Evolutionary conservation across 2,888 invertebrate genomes (phyloP).

Genomic region (Flexamia atlantica): DNA sequence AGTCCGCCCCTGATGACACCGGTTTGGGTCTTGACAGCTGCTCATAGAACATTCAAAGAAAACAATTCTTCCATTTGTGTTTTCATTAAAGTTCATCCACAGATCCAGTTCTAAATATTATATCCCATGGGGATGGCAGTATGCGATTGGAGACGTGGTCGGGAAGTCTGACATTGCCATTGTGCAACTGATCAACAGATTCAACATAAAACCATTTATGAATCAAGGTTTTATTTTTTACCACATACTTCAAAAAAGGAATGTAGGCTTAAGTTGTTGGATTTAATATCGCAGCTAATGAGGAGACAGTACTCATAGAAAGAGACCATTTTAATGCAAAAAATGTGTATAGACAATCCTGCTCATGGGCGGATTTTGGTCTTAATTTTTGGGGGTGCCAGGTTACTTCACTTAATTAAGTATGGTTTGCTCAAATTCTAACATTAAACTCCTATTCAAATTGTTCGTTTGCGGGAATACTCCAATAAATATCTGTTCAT

Average conservation of each 20-base stretch:
- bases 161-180: conserved; percentile 16
- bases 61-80: not conserved
- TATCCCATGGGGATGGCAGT: conserved; percentile 7
- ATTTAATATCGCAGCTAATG: not conserved
- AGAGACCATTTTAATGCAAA: not conserved
- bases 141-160: not conserved
- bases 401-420: too few species aligned
- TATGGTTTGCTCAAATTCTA: too few species aligned
- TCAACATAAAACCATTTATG: not conserved
- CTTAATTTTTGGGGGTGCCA: too few species aligned
- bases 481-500: too few species aligned
- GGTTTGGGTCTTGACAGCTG: conserved; percentile 7
- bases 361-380: too few species aligned
- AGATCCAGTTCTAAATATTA: not conserved
- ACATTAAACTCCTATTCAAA: too few species aligned
- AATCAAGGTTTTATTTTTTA: not conserved
- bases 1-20: too few species aligned
- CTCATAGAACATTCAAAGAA: not conserved
- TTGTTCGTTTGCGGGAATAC: too few species aligned
- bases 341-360: conserved; percentile 7
- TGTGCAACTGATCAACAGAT: not conserved
- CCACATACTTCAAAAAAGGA: not conserved
- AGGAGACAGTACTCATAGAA: not conserved
- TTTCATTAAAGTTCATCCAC: not conserved
- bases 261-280: conserved; percentile 35